Conservation (phyloP, 2,888 invertebrate species). For the Leistus spinibarbis region DNA sequence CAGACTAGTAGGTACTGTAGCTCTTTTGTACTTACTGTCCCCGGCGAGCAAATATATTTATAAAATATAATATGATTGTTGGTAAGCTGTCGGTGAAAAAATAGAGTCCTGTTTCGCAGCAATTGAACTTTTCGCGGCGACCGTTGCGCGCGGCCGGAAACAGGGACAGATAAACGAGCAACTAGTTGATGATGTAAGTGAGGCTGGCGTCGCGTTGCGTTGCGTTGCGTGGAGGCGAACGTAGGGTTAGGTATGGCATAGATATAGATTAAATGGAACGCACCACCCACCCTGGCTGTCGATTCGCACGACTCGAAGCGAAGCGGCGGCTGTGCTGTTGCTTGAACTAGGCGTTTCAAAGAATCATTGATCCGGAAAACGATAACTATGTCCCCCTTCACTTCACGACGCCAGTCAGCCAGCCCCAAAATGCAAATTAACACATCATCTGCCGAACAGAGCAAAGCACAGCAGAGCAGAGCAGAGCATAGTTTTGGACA, state of each 20-base stretch:
- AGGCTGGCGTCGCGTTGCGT: not conserved
- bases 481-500: not conserved
- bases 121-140: not conserved
- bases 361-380: not conserved
- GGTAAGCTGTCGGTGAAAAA: too few relatives aligned
- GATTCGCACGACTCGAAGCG: not conserved
- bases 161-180: not conserved
- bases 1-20: too few relatives aligned
- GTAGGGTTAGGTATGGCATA: not conserved
- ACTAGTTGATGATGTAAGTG: not conserved
- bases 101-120: not conserved
- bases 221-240: not conserved
- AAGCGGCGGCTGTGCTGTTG: not conserved
- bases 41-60: too few relatives aligned
- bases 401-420: not conserved
- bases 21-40: too few relatives aligned
- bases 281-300: not conserved
- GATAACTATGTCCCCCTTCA: not conserved
- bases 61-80: too few relatives aligned
- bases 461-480: too few relatives aligned
- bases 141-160: not conserved
- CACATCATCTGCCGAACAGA: too few relatives aligned
- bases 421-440: not conserved
- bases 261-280: not conserved
- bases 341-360: not conserved